Base-by-base conservation (phyloP, 35 echinoderm and acorn worm species). In the Heliocidaris tuberculata region DNA sequence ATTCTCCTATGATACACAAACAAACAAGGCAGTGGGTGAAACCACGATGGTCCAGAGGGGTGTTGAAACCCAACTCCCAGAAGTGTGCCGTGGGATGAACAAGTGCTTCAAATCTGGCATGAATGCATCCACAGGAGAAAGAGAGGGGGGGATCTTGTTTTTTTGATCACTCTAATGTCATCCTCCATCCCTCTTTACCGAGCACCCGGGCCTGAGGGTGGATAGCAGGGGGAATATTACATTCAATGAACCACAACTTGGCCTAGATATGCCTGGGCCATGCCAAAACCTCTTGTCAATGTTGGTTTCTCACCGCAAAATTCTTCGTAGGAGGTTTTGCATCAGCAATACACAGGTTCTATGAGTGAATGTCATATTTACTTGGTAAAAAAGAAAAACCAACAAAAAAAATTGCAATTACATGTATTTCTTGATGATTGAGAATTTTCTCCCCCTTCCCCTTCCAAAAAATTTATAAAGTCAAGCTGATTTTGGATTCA, bases 181-280 rank as follows among this genome's bases (percentile, higher is more conserved):
- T 89, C 21, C 65, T 42, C 87, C 87, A 47, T 89, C 87, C 87
- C 87, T 89, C 9, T 19, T 47, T 48, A 89, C 87, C 31, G 13
- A 89, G 8, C 87, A 85, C 15, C 9, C 13, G 30, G 31, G 87
- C 91, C 50, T 7, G 91, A 50, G 91, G 91, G n/a, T 30, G n/a
- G 47, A 93, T 59, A 93, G 91, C 91, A 52, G 12, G 50, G 91
- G 91, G 91, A 93, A 93, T 93, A 52, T 93, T 52, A 93, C 48
- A 93, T 93, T 49, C 91, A 93, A 13, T 93, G 91, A 93, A 93
- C 50, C 47, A 93, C 48, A 93, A 93, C 50, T 93, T 93, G 91
- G 48, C 91, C 91, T 59, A 93, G n/a, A 48, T 93, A 13, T 59
- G 48, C n/a, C n/a, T 30, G 47, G 31, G 87, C 31, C 87, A 32